phyloP scores from a whole-genome alignment of 1,140 invertebrate species.

The Caenorhabditis remanei region DNA sequence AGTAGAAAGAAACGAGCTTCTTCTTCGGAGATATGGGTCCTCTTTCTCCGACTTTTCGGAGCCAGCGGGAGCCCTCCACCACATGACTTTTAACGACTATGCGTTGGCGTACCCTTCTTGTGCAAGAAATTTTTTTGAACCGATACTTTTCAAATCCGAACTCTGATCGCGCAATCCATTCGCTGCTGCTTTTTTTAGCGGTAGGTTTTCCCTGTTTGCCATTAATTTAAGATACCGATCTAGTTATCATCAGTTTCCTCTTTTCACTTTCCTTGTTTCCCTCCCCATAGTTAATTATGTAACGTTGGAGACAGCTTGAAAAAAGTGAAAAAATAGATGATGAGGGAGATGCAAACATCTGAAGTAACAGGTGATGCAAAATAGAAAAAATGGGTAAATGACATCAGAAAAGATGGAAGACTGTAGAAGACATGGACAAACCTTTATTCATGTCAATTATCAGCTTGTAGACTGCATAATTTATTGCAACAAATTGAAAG shows the following conservation, averaged over 20 bases:
- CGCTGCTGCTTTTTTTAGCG: slow-evolving; percentile 14
- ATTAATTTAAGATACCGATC: slow-evolving; percentile 23
- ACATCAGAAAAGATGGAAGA: slow-evolving; percentile 19
- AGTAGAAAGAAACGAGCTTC: slow-evolving; percentile 55
- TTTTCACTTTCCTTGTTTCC: slow-evolving; percentile 2
- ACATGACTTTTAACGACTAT: slow-evolving; percentile 56
- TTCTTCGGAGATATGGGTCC: background rate
- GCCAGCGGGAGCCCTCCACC: slow-evolving; percentile 37
- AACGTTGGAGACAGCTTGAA: background rate
- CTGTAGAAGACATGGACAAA: too few relatives aligned
- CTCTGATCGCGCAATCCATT: slow-evolving; percentile 35
- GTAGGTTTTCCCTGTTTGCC: background rate
- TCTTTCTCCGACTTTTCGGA: background rate
- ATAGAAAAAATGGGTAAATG: background rate
- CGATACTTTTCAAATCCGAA: background rate
- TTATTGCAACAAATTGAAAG: slow-evolving; percentile 41
- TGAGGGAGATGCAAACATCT: background rate
- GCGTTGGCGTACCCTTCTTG: slow-evolving; percentile 49
- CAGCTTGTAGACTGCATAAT: slow-evolving; percentile 12
- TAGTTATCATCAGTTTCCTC: slow-evolving; percentile 54
- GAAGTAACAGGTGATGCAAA: slow-evolving; percentile 6
- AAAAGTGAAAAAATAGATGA: slow-evolving; percentile 4
- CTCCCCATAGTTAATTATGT: slow-evolving; percentile 34
- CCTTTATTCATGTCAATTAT: background rate
- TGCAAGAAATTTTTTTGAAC: background rate